phyloP scores from a whole-genome alignment of 2,888 invertebrate genomes.

The Amphiduros pacificus region DNA sequence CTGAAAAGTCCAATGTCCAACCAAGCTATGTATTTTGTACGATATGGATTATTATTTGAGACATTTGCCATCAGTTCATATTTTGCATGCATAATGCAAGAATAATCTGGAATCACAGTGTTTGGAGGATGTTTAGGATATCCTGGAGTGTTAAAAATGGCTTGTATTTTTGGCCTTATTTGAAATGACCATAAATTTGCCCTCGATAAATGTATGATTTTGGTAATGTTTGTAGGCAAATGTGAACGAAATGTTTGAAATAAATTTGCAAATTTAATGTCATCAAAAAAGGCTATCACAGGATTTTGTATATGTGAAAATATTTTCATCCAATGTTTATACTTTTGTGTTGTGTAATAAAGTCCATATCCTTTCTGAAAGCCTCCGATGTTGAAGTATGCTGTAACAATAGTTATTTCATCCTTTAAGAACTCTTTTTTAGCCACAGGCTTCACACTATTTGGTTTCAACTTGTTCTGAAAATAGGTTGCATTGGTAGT shows the following conservation, averaged over 20 bases:
- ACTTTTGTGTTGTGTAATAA: constrained; percentile 29
- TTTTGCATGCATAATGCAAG: constrained; percentile 52
- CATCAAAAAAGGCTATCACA: constrained; percentile 40
- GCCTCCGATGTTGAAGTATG: constrained; percentile 27
- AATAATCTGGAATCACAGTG: constrained; percentile 45
- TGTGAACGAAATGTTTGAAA: constrained; percentile 33
- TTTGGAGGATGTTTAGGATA: constrained; percentile 46
- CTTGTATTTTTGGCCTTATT: constrained; percentile 32
- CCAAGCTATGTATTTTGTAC: constrained; percentile 46
- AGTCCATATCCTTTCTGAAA: constrained; percentile 22
- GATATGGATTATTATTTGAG: constrained; percentile 33
- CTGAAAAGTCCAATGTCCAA: constrained; percentile 48
- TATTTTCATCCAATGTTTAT: constrained; percentile 42
- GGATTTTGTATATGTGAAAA: constrained; percentile 42
- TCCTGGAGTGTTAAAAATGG: constrained; percentile 36
- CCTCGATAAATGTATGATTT: constrained; percentile 31
- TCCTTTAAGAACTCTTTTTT: too few species aligned
- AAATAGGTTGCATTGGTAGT: too few species aligned
- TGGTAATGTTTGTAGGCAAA: constrained; percentile 32
- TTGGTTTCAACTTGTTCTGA: too few species aligned
- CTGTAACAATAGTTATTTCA: constrained; percentile 29
- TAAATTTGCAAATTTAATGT: constrained; percentile 26
- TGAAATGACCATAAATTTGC: constrained; percentile 39
- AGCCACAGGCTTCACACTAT: too few species aligned
- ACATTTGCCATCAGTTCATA: constrained; percentile 44